Base-by-base conservation (phyloP, 2,888 invertebrate species). In the Tuberolachnus salignus region DNA sequence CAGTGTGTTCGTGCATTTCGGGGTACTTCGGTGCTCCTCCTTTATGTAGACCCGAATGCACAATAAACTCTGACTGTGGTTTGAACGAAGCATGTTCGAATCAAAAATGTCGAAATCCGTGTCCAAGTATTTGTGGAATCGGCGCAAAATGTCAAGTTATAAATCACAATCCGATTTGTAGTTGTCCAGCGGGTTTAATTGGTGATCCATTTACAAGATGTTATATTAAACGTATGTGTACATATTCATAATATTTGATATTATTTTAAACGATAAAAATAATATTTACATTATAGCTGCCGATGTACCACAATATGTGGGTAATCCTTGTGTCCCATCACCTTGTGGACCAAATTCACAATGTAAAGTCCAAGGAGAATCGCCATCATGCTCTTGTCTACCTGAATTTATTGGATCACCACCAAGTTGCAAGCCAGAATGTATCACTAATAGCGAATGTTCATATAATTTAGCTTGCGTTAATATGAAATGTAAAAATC, bases 151-250 rank as follows among this genome's bases (percentile, higher is more conserved):
- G 86, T 80, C 83, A 90, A 70, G 92, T 92, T 0, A 92, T 91
- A 84, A 94, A 94, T 85, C 94, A 95, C 85, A 73, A 92, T 84
- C 94, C 94, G 6, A 93, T 94, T 81, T 95, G 95, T 84, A 92
- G 92, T 6, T 95, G 87, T 81, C 84, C 84, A 19, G 82, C 84
- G 10, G 85, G 84, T 21, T 86, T 84, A 81, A 86, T 85, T 23
- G 87, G 87, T 53, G 86, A 87, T 83, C 86, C 87, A 23, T 85
- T 86, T 80, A 83, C 84, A 46, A 83, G 83, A 82, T 86, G 86
- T 84, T 89, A 89, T 71, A 88, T 88, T 82, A 87, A 88, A 83
- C 88, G 92, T 92, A 89, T 90, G 90, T 81, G 6, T 34, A 34
- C 34, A n/a, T 19, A 23, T 13, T 51, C 23, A 21, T 3, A n/a